Conservation (phyloP, 1,140 invertebrate species). For the Cotesia typhae region DNA sequence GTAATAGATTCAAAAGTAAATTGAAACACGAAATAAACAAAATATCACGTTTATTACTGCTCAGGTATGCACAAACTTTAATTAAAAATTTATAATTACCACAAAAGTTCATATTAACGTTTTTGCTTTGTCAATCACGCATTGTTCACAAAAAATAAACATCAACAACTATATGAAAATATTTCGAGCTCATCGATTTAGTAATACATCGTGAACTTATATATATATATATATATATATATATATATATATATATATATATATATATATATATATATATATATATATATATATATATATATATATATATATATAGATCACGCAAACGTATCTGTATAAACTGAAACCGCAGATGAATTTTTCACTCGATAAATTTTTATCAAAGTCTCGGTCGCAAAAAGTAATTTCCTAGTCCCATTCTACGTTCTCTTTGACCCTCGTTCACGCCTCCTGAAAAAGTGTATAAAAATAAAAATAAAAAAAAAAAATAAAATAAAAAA, state of each 20-base stretch:
- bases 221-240: no score
- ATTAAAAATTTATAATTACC: no score
- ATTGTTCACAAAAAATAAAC: not conserved
- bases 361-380: constrained; percentile 32
- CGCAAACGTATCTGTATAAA: no score
- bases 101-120: no score
- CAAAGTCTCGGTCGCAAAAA: constrained; percentile 6
- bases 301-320: no score
- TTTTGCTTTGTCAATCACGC: constrained; percentile 5
- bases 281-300: no score
- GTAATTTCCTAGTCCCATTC: constrained; percentile 8
- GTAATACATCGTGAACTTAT: not conserved
- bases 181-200: constrained; percentile 7
- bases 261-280: no score
- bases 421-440: constrained; percentile 11
- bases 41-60: no score
- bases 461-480: constrained; percentile 2
- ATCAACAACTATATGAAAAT: not conserved
- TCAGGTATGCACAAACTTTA: no score
- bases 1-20: no score
- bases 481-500: constrained; percentile 9
- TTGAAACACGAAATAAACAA: no score
- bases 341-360: constrained; percentile 5
- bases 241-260: no score
- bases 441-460: not conserved